These are phyloP conservation scores for Sinopyrophorus schimmeli DNA, from an alignment of 2,888 invertebrate genomes.

Conservation along the genomic window DNA sequence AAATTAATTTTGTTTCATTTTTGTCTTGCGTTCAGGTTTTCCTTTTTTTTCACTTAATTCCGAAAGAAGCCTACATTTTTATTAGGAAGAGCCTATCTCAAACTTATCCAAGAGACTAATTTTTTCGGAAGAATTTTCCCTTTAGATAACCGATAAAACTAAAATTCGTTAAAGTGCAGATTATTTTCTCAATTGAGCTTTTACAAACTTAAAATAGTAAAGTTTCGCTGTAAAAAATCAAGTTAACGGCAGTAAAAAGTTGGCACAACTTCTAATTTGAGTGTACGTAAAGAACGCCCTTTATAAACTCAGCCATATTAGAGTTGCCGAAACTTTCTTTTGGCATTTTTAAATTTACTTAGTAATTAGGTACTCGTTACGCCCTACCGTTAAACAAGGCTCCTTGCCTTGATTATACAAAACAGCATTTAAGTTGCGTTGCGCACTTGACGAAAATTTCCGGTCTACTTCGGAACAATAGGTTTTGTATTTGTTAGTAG, in stretches of 20 bases:
- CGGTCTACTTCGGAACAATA: constrained; percentile 23
- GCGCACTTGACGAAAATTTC: constrained; percentile 27
- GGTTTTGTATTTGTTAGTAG: constrained; percentile 15
- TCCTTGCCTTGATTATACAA: constrained; percentile 16
- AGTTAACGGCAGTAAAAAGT: constrained; percentile 8
- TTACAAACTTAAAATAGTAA: constrained; percentile 1
- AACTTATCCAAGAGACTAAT: too few relatives aligned
- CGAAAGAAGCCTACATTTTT: too few relatives aligned
- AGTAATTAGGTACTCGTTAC: constrained; percentile 24
- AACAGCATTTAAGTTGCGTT: constrained; percentile 12
- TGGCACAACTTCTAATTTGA: constrained; percentile 15
- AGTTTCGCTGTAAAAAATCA: constrained; percentile 11
- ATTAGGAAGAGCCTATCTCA: too few relatives aligned
- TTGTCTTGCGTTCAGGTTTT: too few relatives aligned
- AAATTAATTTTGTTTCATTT: too few relatives aligned
- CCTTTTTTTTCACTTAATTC: too few relatives aligned
- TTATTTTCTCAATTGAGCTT: not conserved
- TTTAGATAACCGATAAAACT: too few relatives aligned
- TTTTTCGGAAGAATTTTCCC: too few relatives aligned
- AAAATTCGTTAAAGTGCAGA: constrained; percentile 8
- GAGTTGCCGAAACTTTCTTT: constrained; percentile 9
- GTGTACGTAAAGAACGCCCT: constrained; percentile 6
- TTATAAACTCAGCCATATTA: constrained; percentile 13
- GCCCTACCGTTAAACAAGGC: constrained; percentile 19
- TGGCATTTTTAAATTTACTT: constrained; percentile 18